Conservation (phyloP, 2,888 invertebrate species). For the Spilosoma lubricipeda region DNA sequence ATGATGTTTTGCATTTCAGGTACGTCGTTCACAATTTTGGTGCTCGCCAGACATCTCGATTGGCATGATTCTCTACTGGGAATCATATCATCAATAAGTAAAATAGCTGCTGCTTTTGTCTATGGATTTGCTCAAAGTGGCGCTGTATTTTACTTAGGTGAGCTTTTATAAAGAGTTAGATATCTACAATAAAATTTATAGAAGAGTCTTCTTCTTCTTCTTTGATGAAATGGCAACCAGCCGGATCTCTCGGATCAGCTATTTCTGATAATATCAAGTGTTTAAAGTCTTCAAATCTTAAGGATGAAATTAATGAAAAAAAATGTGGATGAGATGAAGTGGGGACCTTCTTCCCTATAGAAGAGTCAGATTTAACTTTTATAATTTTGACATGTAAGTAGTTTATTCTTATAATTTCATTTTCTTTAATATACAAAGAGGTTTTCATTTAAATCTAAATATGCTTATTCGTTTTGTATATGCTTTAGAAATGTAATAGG, state of each 20-base stretch:
- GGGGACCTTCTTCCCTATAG: too few species aligned
- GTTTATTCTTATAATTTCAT: neutral
- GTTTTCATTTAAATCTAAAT: neutral
- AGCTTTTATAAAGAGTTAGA: neutral
- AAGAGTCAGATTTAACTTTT: neutral
- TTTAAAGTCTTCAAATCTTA: too few species aligned
- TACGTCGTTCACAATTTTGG: slow-evolving; percentile 70
- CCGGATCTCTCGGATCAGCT: too few species aligned
- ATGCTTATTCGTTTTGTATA: too few species aligned
- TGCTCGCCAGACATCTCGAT: slow-evolving; percentile 83
- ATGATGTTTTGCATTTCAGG: slow-evolving; percentile 59
- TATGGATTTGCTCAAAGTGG: slow-evolving; percentile 92
- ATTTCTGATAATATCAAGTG: too few species aligned
- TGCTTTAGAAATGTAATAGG: too few species aligned
- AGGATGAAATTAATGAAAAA: too few species aligned
- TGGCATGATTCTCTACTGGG: slow-evolving; percentile 94
- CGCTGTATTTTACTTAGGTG: slow-evolving; percentile 90
- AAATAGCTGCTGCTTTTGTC: slow-evolving; percentile 92
- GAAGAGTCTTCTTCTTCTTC: too few species aligned
- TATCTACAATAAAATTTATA: neutral
- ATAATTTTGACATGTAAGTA: neutral
- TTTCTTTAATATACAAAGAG: neutral
- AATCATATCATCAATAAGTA: slow-evolving; percentile 92
- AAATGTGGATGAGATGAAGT: too few species aligned
- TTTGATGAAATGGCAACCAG: too few species aligned